Evolutionary conservation across 1,140 invertebrate genomes (phyloP), one percentile per base, ranked within the genome.

Genomic region (Amphibalanus amphitrite): DNA sequence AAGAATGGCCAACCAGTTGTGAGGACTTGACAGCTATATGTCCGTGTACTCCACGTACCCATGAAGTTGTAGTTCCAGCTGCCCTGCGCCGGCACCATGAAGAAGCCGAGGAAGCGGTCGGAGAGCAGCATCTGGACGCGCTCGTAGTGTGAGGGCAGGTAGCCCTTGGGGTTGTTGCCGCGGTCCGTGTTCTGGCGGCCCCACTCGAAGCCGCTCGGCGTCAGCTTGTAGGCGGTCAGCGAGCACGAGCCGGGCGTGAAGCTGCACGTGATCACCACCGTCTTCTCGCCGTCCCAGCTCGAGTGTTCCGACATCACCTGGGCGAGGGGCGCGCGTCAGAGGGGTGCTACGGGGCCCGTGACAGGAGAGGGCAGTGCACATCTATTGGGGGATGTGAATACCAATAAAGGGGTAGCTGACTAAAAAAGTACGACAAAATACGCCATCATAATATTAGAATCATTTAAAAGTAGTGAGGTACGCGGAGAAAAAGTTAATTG

Each of bases 31-130:
- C n/a, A n/a, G n/a, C n/a, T n/a, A n/a, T n/a, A n/a, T n/a, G n/a
- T n/a, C n/a, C n/a, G n/a, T n/a, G n/a, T n/a, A n/a, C n/a, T n/a
- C 47, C 47, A 59, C 47, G 10, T 93, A 67, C 94, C 97, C 95
- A 98, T 98, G 78, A 99, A 99, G 80, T 99, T 99, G 78, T 97
- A 99, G 83, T 99, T 99, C 97, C 97, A 99, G 29, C 95, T 97
- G 38, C 92, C 90, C 82, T 97, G 93, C 30, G 88, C 85, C 0
- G 97, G 97, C 67, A 97, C 92, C 97, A 99, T 98, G 80, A 98
- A 99, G 83, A 97, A 98, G 23, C 97, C 97, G 10, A 98, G 86
- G 82, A 99, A 99, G 74, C 95, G 84, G 81, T 99, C 96, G 0
- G 96, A 98, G 28, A 99, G 82, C 73, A 99, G 80, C 96, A 99